Evolutionary conservation across 2,113 vertebrate genomes (phyloP).

Genomic region (Colinus virginianus): DNA sequence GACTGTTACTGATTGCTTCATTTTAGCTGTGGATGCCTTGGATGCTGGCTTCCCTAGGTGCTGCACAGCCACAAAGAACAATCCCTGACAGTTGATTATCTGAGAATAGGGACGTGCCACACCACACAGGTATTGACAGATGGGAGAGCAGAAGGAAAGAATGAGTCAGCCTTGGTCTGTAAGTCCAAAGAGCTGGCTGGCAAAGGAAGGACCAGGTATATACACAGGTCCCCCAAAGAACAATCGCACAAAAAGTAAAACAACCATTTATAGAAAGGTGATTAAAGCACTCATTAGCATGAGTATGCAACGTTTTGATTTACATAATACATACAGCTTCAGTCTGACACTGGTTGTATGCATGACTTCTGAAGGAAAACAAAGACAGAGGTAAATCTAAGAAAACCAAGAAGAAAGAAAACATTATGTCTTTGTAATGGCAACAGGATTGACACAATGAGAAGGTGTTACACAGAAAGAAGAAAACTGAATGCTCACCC

Average conservation of each 20-base stretch:
- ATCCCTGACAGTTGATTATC: background rate
- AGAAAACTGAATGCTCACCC: too few relatives aligned
- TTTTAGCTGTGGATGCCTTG: background rate
- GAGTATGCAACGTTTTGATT: background rate
- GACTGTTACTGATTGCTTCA: background rate
- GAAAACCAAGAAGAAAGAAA: background rate
- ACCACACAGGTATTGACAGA: background rate
- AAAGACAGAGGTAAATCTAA: background rate
- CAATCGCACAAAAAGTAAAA: background rate
- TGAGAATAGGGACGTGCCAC: background rate
- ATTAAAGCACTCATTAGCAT: background rate
- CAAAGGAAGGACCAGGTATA: slow-evolving; percentile 13
- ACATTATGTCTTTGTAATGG: background rate
- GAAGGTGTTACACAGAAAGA: too few relatives aligned
- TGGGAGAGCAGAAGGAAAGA: slow-evolving; percentile 53
- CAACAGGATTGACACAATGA: too few relatives aligned
- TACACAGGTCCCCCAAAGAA: background rate
- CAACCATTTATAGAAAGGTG: background rate
- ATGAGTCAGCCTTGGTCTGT: slow-evolving; percentile 2
- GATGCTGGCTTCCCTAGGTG: background rate
- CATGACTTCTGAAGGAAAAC: background rate
- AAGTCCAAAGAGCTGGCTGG: slow-evolving; percentile 27
- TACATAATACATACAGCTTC: background rate
- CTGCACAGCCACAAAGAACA: background rate
- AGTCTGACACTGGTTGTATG: background rate